These are phyloP conservation scores for Diplolepis rosae DNA, from an alignment of 2,888 invertebrate species.

Conservation along the genomic window DNA sequence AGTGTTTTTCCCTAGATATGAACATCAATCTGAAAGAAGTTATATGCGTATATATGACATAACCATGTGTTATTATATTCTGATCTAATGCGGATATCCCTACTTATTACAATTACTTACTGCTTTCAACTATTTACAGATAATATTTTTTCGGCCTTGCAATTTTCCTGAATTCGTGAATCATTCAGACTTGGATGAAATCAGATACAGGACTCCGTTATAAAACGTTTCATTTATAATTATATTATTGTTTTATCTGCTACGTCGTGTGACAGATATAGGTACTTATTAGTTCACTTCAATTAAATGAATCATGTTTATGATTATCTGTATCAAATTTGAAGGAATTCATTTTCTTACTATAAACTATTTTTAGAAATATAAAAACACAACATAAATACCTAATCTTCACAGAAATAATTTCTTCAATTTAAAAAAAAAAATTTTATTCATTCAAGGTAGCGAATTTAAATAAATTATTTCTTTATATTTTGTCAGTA, in stretches of 20 bases:
- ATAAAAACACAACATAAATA: too few species aligned
- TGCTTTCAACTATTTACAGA: conserved; percentile 29
- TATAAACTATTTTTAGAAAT: too few species aligned
- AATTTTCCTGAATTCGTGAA: conserved; percentile 26
- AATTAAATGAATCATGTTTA: too few species aligned
- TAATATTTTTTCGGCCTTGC: conserved; percentile 29
- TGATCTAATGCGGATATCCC: conserved; percentile 25
- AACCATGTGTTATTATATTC: conserved; percentile 23
- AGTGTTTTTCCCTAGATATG: conserved; percentile 17
- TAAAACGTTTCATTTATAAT: neutral
- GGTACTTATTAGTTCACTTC: too few species aligned
- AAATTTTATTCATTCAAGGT: too few species aligned
- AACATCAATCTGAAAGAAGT: conserved; percentile 26
- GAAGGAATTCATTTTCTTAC: too few species aligned
- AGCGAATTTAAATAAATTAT: too few species aligned
- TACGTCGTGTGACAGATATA: too few species aligned
- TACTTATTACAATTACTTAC: conserved; percentile 31
- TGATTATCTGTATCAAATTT: too few species aligned
- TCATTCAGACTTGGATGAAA: conserved; percentile 7
- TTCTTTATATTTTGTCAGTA: too few species aligned
- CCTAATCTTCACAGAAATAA: too few species aligned
- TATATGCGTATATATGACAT: conserved; percentile 11
- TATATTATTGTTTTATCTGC: neutral
- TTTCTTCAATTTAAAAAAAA: too few species aligned
- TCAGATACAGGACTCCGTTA: conserved; percentile 9